phyloP scores from a whole-genome alignment of 2,797 vertebrate species.

The Argya squamiceps region DNA sequence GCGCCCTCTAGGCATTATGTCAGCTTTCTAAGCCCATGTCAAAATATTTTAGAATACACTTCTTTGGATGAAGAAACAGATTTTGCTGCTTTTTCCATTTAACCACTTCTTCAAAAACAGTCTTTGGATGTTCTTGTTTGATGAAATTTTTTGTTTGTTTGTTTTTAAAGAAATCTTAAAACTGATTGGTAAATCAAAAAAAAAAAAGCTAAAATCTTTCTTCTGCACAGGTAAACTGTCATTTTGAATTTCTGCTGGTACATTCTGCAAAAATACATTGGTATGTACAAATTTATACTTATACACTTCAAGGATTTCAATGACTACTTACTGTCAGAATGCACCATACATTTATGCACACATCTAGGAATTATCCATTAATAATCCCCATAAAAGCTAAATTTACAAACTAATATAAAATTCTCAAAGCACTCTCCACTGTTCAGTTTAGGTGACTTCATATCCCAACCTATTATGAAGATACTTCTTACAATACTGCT shows the following conservation, averaged over 20 bases:
- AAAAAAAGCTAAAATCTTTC: neutral
- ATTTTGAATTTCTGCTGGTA: neutral
- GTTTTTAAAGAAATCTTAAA: neutral
- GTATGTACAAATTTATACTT: neutral
- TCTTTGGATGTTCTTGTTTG: neutral
- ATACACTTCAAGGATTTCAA: neutral
- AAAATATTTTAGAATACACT: slow-evolving; percentile 5
- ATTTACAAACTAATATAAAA: neutral
- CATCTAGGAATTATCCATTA: neutral
- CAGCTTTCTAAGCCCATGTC: slow-evolving; percentile 14
- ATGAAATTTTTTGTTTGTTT: neutral
- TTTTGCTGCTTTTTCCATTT: slow-evolving; percentile 57
- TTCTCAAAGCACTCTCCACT: neutral
- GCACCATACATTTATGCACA: neutral
- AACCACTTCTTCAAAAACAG: neutral
- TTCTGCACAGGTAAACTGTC: neutral
- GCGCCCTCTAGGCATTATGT: neutral
- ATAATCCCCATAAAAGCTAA: neutral
- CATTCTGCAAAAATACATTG: neutral
- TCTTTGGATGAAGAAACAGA: slow-evolving; percentile 28
- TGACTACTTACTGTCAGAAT: neutral
- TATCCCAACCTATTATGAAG: neutral
- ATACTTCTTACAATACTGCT: neutral
- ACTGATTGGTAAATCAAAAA: neutral
- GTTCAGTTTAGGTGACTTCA: neutral